phyloP scores from a whole-genome alignment of 1,140 invertebrate species.

The Bombus confusus region DNA sequence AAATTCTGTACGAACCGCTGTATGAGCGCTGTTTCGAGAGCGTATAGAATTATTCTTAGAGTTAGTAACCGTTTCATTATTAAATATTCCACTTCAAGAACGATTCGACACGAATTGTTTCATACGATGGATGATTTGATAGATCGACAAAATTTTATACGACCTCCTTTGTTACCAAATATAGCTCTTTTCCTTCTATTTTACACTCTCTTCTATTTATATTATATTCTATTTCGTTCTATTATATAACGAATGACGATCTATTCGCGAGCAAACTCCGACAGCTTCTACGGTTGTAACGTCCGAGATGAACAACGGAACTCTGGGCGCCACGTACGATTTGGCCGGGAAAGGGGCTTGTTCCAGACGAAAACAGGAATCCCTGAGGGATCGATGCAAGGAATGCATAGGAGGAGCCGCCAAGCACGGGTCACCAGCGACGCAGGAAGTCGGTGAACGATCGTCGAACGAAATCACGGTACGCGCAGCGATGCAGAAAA shows the following conservation, averaged over 20 bases:
- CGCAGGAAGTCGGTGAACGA: conserved; percentile 12
- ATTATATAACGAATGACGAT: background rate
- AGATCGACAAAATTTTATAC: background rate
- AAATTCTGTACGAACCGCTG: too few species aligned
- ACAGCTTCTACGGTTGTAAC: too few species aligned
- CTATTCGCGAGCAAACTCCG: background rate
- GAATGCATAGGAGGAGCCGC: conserved; percentile 24
- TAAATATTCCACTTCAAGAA: background rate
- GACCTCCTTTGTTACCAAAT: background rate
- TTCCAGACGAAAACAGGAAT: conserved; percentile 13
- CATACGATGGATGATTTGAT: background rate
- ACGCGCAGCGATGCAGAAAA: conserved; percentile 30
- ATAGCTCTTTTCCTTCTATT: too few species aligned
- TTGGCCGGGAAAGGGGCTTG: background rate
- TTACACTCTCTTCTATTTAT: too few species aligned
- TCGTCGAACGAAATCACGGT: conserved; percentile 35
- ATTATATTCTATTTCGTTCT: too few species aligned
- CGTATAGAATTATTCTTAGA: too few species aligned
- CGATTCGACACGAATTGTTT: background rate
- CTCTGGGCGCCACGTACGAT: background rate
- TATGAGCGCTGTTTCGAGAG: too few species aligned
- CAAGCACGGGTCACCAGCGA: background rate
- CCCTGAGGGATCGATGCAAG: conserved; percentile 17
- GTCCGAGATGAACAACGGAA: too few species aligned
- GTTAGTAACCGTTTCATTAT: background rate